phyloP scores from a whole-genome alignment of 2,888 invertebrate genomes.

The Apamea sordens region DNA sequence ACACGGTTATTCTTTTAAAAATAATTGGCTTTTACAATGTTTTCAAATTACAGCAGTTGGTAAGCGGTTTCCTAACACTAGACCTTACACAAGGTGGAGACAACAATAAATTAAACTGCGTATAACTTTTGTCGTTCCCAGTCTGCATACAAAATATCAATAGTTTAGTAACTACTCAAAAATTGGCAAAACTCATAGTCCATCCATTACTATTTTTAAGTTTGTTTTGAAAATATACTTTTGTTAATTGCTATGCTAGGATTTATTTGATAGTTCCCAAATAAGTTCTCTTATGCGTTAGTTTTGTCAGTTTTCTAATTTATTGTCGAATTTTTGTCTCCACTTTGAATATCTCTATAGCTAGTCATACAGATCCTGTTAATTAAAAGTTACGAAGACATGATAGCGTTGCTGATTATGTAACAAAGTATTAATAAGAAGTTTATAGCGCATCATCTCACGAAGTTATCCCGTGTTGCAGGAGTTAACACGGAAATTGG shows the following conservation, averaged over 20 bases:
- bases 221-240: background rate
- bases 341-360: background rate
- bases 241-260: background rate
- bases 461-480: conserved; percentile 9
- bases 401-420: background rate
- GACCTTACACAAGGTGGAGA: background rate
- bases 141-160: background rate
- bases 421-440: conserved; percentile 1
- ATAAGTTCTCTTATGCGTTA: background rate
- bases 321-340: background rate
- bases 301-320: background rate
- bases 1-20: too few species aligned
- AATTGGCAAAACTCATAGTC: background rate
- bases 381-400: conserved; percentile 14
- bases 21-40: too few species aligned
- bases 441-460: background rate
- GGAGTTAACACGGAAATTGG: conserved; percentile 33
- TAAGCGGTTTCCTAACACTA: background rate
- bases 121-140: background rate
- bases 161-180: background rate
- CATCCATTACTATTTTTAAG: background rate
- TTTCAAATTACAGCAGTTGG: too few species aligned
- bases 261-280: background rate
- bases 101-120: background rate
- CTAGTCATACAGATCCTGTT: background rate